Conservation (phyloP, 1,140 invertebrate species). For the Procambarus virginalis region DNA sequence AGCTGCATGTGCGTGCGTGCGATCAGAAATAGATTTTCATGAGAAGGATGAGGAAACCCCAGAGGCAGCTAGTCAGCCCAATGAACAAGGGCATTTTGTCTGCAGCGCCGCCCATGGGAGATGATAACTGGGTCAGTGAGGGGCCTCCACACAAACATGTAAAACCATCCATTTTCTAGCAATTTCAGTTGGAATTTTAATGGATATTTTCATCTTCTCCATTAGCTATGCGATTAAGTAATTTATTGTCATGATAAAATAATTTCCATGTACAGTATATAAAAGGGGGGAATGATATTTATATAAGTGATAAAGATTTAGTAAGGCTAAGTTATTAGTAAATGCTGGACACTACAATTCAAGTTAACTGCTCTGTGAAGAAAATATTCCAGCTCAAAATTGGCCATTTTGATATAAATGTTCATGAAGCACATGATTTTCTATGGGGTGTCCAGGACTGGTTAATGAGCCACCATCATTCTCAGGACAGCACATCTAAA, state of each 20-base stretch:
- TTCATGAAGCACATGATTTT: not conserved
- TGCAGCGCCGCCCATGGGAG: constrained; percentile 74
- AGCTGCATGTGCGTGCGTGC: constrained; percentile 72
- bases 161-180: not conserved
- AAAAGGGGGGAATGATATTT: not conserved
- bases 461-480: constrained; percentile 23
- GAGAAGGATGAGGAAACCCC: constrained; percentile 83
- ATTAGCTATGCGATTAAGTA: constrained; percentile 24
- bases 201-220: not conserved
- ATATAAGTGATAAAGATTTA: not conserved
- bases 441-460: not conserved
- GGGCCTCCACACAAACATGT: constrained; percentile 17
- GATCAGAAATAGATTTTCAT: constrained; percentile 83
- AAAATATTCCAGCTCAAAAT: not conserved
- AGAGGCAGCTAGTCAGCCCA: constrained; percentile 82
- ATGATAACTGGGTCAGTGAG: constrained; percentile 62
- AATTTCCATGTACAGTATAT: not conserved
- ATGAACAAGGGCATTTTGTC: constrained; percentile 83
- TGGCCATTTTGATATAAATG: not conserved
- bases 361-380: not conserved
- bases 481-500: not conserved
- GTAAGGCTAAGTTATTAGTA: not conserved
- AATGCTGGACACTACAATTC: constrained; percentile 7
- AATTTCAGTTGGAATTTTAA: constrained; percentile 11
- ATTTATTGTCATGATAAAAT: not conserved